phyloP scores from a whole-genome alignment of 2,888 invertebrate species.

The Onchidella celtica region DNA sequence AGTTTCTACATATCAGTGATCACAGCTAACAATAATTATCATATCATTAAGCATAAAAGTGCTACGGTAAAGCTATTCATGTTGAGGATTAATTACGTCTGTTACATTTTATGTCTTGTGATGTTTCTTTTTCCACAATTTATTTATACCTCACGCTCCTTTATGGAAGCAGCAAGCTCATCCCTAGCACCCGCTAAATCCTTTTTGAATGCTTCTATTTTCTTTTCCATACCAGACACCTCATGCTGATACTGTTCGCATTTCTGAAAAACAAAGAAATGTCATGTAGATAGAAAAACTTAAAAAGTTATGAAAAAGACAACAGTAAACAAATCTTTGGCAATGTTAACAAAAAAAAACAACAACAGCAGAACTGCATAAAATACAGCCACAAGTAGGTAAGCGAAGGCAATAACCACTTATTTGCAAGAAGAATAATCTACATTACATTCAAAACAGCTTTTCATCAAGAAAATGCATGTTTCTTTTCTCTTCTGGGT shows the following conservation, averaged over 20 bases:
- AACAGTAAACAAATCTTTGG: background rate
- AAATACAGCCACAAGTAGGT: background rate
- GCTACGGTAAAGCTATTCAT: background rate
- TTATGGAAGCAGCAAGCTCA: constrained; percentile 4
- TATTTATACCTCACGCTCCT: constrained; percentile 26
- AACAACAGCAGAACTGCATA: background rate
- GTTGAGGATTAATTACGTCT: background rate
- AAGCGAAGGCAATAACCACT: too few species aligned
- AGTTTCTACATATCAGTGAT: too few species aligned
- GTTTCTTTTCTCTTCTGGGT: too few species aligned
- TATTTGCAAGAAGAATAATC: too few species aligned
- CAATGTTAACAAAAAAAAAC: background rate
- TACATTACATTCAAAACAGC: too few species aligned
- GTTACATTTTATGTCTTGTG: background rate
- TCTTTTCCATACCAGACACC: constrained; percentile 39
- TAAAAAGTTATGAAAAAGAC: background rate
- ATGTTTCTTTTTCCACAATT: background rate
- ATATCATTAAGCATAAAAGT: too few species aligned
- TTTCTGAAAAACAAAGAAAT: constrained; percentile 37
- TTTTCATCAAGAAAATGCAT: too few species aligned
- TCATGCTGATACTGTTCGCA: constrained; percentile 43
- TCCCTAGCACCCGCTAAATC: constrained; percentile 21
- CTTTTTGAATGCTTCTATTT: constrained; percentile 49
- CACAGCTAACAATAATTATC: too few species aligned
- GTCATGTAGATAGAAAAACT: too few species aligned